These are phyloP conservation scores for Cirrhinus mrigala DNA, from an alignment of 2,797 vertebrate species.

Conservation along the genomic window DNA sequence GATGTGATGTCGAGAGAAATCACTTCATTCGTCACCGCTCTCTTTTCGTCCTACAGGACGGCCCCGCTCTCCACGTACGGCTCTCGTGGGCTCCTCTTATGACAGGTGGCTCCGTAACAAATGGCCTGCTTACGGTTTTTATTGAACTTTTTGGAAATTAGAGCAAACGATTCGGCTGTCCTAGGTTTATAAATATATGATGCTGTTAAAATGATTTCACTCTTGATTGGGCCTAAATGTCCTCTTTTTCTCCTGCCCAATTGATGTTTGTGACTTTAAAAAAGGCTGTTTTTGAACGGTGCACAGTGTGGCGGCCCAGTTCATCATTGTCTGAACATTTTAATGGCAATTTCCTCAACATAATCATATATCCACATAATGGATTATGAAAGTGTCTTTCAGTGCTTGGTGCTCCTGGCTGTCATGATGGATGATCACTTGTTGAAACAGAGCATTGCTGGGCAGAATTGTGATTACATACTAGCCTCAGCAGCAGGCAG, in stretches of 20 bases:
- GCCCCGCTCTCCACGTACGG: neutral
- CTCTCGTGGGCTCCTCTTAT: neutral
- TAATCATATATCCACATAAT: constrained; percentile 65
- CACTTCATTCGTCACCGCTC: constrained; percentile 29
- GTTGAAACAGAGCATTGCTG: constrained; percentile 10
- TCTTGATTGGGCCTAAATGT: constrained; percentile 40
- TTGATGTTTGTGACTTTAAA: constrained; percentile 50
- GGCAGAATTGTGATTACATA: constrained; percentile 3
- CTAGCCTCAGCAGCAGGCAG: neutral
- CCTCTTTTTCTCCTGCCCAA: constrained; percentile 26
- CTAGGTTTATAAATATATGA: constrained; percentile 18
- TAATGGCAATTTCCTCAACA: constrained; percentile 62
- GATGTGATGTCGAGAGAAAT: constrained; percentile 49
- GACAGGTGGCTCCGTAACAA: neutral
- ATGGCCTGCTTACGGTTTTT: constrained; percentile 28
- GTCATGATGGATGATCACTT: constrained; percentile 58
- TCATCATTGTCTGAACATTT: constrained; percentile 56
- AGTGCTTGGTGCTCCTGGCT: constrained; percentile 34
- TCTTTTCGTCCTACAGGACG: neutral
- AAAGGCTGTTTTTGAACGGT: constrained; percentile 44
- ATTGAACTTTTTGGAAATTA: constrained; percentile 36
- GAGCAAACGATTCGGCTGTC: neutral
- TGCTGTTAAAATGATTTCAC: constrained; percentile 42
- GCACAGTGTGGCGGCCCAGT: constrained; percentile 43
- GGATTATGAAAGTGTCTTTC: constrained; percentile 61